A percentile compares a stretch with the other conserved stretches of the same genome.
Conservation (phyloP, 2,113 vertebrate species). For the Charadrius vociferus region DNA sequence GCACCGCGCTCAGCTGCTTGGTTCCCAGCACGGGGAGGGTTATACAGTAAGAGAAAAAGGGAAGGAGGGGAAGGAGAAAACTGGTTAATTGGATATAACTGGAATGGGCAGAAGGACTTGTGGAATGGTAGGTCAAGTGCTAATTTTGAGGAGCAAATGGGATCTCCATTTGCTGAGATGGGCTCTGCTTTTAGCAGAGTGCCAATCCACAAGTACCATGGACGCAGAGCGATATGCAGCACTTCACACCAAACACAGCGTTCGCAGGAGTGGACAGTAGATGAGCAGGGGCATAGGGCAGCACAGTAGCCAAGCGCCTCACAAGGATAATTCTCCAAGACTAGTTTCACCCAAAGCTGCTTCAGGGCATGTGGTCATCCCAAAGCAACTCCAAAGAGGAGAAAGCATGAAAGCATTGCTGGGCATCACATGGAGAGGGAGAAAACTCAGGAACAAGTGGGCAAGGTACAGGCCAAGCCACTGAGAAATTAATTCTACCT, state of each 20-base stretch:
- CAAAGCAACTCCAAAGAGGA: not conserved
- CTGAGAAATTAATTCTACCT: not conserved
- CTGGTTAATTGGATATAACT: not conserved
- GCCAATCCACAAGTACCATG: not conserved
- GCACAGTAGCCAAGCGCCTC: not conserved
- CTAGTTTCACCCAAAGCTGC: not conserved
- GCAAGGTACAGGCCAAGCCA: not conserved
- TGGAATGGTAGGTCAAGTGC: not conserved
- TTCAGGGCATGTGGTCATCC: not conserved
- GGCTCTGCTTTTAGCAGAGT: not conserved
- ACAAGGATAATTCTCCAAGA: not conserved
- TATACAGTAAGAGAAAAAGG: not conserved
- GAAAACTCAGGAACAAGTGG: not conserved
- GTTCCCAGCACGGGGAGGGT: not conserved
- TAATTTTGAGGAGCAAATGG: not conserved
- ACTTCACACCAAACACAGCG: not conserved
- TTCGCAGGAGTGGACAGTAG: not conserved
- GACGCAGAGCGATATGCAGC: not conserved
- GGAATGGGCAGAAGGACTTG: not conserved
- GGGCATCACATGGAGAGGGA: not conserved
- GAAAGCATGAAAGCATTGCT: not conserved
- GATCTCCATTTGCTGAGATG: not conserved
- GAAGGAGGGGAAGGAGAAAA: not conserved
- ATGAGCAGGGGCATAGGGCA: not conserved
- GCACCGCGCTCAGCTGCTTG: not conserved